Conservation (phyloP, 2,113 vertebrate species). For the Toxostoma redivivum region DNA sequence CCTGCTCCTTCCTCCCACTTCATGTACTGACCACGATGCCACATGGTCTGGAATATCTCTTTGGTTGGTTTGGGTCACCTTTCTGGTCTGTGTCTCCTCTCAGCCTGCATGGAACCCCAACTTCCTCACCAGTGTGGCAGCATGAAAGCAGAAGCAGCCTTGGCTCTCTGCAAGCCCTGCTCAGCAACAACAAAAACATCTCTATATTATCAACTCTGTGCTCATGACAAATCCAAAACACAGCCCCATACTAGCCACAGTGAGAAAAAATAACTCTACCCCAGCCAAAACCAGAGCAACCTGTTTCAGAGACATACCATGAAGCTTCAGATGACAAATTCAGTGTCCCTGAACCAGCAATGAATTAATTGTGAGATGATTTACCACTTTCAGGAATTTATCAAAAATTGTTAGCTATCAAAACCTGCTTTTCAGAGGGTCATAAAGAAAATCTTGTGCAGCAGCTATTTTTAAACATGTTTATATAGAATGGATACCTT, state of each 20-base stretch:
- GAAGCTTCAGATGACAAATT: background rate
- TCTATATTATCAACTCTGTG: background rate
- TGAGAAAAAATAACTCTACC: background rate
- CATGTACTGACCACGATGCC: background rate
- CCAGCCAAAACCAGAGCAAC: background rate
- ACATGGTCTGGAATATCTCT: background rate
- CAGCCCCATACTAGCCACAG: too few species aligned
- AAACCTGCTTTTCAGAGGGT: background rate
- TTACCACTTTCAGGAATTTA: background rate
- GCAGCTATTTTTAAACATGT: background rate
- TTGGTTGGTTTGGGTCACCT: background rate
- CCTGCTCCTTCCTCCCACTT: background rate
- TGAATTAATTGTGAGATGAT: background rate
- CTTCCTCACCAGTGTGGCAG: background rate
- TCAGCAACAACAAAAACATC: background rate
- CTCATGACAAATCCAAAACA: background rate
- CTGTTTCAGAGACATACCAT: background rate
- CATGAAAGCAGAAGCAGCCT: background rate
- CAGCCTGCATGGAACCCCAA: background rate
- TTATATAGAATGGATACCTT: background rate
- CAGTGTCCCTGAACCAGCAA: background rate
- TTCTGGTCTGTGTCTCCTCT: too few species aligned
- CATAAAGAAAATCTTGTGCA: background rate
- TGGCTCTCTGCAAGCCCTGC: background rate
- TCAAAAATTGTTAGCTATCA: background rate